phyloP scores from a whole-genome alignment of 2,113 vertebrate genomes.

The Syngnathus floridae region DNA sequence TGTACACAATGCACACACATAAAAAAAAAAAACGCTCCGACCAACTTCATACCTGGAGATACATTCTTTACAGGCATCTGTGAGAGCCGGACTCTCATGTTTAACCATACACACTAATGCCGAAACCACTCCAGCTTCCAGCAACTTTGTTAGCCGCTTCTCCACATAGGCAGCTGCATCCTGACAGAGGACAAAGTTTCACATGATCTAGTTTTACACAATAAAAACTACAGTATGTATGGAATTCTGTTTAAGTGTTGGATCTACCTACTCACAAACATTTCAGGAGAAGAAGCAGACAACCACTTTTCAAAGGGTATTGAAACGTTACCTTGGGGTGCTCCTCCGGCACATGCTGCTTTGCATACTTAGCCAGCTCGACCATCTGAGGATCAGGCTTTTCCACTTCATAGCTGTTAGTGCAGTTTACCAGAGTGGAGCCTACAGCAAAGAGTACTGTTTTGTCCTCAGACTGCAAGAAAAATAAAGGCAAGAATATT shows the following conservation, averaged over 20 bases:
- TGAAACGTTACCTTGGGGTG: conserved; percentile 83
- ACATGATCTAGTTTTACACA: background rate
- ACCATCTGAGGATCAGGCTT: conserved; percentile 93
- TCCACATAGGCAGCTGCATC: conserved; percentile 80
- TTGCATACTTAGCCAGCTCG: conserved; percentile 94
- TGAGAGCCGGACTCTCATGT: conserved; percentile 82
- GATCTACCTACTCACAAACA: background rate
- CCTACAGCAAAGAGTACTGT: conserved; percentile 88
- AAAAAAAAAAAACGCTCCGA: background rate
- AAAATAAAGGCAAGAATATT: background rate
- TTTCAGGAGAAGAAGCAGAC: background rate
- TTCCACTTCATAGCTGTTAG: conserved; percentile 91
- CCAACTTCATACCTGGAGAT: conserved; percentile 79
- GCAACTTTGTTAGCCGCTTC: conserved; percentile 81
- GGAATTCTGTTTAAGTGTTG: background rate
- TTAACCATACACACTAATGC: conserved; percentile 92
- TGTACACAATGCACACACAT: background rate
- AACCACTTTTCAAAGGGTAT: background rate
- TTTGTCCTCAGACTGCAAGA: conserved; percentile 83
- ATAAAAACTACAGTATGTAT: background rate
- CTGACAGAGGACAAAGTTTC: conserved; percentile 55
- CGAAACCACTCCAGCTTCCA: conserved; percentile 83
- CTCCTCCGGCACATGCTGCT: conserved; percentile 92
- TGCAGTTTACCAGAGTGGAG: conserved; percentile 92
- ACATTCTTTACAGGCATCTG: conserved; percentile 82